Conservation (phyloP, 2,797 vertebrate genomes). For the Champsocephalus gunnari region DNA sequence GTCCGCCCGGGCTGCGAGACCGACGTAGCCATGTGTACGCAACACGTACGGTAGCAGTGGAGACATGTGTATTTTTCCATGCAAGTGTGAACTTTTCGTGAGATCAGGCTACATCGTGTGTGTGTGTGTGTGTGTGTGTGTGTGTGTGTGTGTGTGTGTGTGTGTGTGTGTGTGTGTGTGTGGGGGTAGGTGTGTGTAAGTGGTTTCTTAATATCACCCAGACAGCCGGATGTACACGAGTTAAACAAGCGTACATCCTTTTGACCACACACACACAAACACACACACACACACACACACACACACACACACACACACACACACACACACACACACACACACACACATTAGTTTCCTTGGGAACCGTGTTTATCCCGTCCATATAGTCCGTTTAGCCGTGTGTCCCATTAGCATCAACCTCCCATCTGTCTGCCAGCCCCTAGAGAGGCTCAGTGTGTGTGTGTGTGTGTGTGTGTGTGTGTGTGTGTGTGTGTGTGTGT, state of each 20-base stretch:
- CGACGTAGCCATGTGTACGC: too few relatives aligned
- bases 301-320: slow-evolving; percentile 20
- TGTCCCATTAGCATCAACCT: slow-evolving; percentile 73
- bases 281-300: slow-evolving; percentile 10
- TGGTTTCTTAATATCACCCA: slow-evolving; percentile 48
- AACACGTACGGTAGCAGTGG: too few relatives aligned
- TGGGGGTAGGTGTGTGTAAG: slow-evolving; percentile 24
- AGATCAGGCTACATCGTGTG: not conserved
- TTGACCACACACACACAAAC: slow-evolving; percentile 23
- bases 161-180: slow-evolving; percentile 24
- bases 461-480: slow-evolving; percentile 9
- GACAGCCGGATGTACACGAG: slow-evolving; percentile 53
- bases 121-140: slow-evolving; percentile 23
- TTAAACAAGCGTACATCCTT: slow-evolving; percentile 59
- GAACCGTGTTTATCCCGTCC: slow-evolving; percentile 69
- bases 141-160: slow-evolving; percentile 11
- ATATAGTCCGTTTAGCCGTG: slow-evolving; percentile 73
- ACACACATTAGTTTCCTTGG: slow-evolving; percentile 59
- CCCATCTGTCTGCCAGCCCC: slow-evolving; percentile 76
- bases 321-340: slow-evolving; percentile 19
- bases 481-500: not conserved
- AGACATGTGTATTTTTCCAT: not conserved
- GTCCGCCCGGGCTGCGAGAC: not conserved
- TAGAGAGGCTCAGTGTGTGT: slow-evolving; percentile 30
- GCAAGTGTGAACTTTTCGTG: not conserved